Base-by-base conservation (phyloP, 2,888 invertebrate species). In the Hermaeophaga mercurialis region DNA sequence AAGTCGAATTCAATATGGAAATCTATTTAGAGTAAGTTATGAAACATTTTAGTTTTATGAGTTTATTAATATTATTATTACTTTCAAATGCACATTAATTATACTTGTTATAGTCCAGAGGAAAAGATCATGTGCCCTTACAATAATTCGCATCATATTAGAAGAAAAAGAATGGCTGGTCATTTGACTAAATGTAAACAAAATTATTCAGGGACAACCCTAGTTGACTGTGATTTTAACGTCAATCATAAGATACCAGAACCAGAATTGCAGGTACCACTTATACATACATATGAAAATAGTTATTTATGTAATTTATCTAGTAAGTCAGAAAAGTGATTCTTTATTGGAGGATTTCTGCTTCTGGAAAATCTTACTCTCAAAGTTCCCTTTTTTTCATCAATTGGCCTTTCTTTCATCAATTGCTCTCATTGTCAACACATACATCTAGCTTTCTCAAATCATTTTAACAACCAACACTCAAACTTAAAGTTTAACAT, bases 141-240 rank as follows among this genome's bases (percentile, higher is more conserved):
- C 71, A 80, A 85, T 62, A 70, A 69, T 26, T 59, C 80, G 0
- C 86, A 86, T 55, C 78, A 78, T 18, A 78, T 86, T 7, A 75
- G 80, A 5, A 78, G 80, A 7, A 80, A 79, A 31, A 70, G 82
- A 0, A 77, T 85, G 69, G 82, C 83, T 31, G 73, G 79, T 0
- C 86, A 86, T 55, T 64, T 86, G 0, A 75, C 82, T 5, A 85
- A 84, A 65, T 86, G 86, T 52, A 69, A 81, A 0, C 76, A 79
- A 76, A 79, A n/a, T 79, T 80, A 44, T 72, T 78, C 78, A 0
- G 76, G 80, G 9, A 69, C 75, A 0, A 76, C 79, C 38, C 52
- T 69, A 0, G 67, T 71, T 1, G 78, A 79, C 2, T 86, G 86
- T 55, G 84, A 84, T 0, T 85, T 84, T 33, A 85, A 86, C 41